phyloP scores from a whole-genome alignment of 2,888 invertebrate species.

The Eutolmus rufibarbis region DNA sequence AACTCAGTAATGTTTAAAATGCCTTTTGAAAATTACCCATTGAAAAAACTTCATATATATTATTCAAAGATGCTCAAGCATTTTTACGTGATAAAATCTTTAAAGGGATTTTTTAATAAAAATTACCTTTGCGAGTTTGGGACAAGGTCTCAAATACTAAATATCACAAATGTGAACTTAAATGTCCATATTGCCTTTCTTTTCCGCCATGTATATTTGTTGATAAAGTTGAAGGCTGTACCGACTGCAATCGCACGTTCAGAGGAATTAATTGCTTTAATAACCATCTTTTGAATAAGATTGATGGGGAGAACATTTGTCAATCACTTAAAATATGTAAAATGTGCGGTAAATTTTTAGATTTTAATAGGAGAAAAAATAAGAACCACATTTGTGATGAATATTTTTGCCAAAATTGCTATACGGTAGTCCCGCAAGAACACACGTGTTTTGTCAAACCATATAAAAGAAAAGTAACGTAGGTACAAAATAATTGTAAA shows the following conservation, averaged over 20 bases:
- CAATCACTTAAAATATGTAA: constrained; percentile 8
- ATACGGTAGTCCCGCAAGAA: neutral
- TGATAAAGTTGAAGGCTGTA: neutral
- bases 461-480: too few species aligned
- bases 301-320: neutral
- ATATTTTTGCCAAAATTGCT: neutral
- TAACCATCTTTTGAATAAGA: neutral
- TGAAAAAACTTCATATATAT: too few species aligned
- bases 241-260: constrained; percentile 5
- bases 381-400: neutral
- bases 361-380: neutral
- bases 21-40: too few species aligned
- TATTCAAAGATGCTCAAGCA: too few species aligned
- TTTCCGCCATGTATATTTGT: constrained; percentile 30
- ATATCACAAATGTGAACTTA: constrained; percentile 1
- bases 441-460: too few species aligned
- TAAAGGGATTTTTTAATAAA: neutral
- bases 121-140: neutral
- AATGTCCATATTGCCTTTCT: neutral
- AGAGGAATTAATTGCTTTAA: constrained; percentile 5
- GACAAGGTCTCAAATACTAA: neutral
- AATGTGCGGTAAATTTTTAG: neutral
- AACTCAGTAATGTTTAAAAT: too few species aligned
- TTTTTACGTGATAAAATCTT: too few species aligned
- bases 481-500: too few species aligned